phyloP scores from a whole-genome alignment of 2,113 vertebrate genomes.

The Bettongia penicillata region DNA sequence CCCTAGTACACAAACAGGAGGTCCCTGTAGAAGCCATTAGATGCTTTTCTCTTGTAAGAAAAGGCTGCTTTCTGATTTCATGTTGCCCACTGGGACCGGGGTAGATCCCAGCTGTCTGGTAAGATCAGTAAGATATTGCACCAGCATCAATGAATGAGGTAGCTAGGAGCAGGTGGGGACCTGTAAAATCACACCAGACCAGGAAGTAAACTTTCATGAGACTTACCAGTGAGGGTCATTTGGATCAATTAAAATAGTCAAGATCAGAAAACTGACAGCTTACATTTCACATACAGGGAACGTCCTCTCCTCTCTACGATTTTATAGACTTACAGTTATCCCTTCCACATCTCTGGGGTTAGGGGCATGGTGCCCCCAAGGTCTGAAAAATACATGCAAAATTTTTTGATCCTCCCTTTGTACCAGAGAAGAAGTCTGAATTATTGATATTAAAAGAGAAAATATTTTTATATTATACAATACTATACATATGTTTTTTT shows the following conservation, averaged over 20 bases:
- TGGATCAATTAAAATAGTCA: not conserved
- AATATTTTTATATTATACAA: no score
- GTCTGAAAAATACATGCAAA: no score
- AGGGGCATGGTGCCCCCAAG: no score
- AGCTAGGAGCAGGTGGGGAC: not conserved
- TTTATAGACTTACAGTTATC: not conserved
- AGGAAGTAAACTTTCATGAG: not conserved
- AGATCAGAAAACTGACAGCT: not conserved
- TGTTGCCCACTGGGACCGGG: not conserved
- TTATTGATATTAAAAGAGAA: no score
- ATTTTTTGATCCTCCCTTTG: no score
- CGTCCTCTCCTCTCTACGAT: not conserved
- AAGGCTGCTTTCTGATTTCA: conserved; percentile 1
- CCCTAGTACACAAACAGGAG: conserved; percentile 4
- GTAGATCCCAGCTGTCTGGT: not conserved
- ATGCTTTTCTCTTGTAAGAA: conserved; percentile 42
- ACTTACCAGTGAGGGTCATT: not conserved
- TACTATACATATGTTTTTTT: no score
- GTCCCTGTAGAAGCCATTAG: conserved; percentile 60
- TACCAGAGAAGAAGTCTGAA: no score
- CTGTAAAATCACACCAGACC: not conserved
- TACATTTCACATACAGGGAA: not conserved
- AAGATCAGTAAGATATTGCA: conserved; percentile 37
- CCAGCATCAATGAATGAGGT: conserved; percentile 16
- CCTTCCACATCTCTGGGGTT: no score